These are phyloP conservation scores for Gerris lacustris DNA, from an alignment of 2,888 invertebrate genomes.

Conservation along the genomic window DNA sequence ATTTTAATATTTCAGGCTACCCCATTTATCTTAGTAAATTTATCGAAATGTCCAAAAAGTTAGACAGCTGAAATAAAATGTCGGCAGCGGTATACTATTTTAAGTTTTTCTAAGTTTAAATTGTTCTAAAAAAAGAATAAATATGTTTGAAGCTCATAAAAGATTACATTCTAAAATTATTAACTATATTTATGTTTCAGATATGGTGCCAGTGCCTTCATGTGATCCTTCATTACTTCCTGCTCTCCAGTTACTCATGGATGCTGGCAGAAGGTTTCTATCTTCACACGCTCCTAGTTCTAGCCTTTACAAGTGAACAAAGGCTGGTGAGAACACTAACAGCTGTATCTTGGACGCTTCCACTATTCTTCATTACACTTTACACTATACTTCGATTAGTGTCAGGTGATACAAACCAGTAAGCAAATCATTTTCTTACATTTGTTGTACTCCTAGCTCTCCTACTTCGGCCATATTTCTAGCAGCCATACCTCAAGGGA, in stretches of 20 bases:
- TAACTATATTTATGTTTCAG: slow-evolving; percentile 41
- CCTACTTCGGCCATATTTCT: too few relatives aligned
- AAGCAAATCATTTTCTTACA: slow-evolving; percentile 37
- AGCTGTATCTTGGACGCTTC: slow-evolving; percentile 72
- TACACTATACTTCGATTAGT: slow-evolving; percentile 49
- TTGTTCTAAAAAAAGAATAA: too few relatives aligned
- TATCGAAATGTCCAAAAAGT: too few relatives aligned
- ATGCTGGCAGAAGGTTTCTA: slow-evolving; percentile 93
- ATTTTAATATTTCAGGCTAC: too few relatives aligned
- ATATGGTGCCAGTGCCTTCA: slow-evolving; percentile 69
- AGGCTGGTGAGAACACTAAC: slow-evolving; percentile 71
- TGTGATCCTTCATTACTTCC: slow-evolving; percentile 71
- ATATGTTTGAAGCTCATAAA: too few relatives aligned
- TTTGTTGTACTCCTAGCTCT: too few relatives aligned
- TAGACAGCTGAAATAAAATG: too few relatives aligned
- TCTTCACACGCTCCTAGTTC: slow-evolving; percentile 82
- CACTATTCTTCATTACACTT: slow-evolving; percentile 51
- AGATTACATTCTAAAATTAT: too few relatives aligned
- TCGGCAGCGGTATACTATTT: too few relatives aligned
- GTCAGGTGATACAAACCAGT: slow-evolving; percentile 45
- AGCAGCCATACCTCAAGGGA: too few relatives aligned
- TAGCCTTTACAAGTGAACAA: slow-evolving; percentile 80
- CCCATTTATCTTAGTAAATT: too few relatives aligned
- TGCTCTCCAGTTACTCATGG: slow-evolving; percentile 89
- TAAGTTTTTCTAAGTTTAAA: too few relatives aligned